These are phyloP conservation scores for Triplophysa tibetana DNA, from an alignment of 2,113 vertebrate species.

Conservation along the genomic window DNA sequence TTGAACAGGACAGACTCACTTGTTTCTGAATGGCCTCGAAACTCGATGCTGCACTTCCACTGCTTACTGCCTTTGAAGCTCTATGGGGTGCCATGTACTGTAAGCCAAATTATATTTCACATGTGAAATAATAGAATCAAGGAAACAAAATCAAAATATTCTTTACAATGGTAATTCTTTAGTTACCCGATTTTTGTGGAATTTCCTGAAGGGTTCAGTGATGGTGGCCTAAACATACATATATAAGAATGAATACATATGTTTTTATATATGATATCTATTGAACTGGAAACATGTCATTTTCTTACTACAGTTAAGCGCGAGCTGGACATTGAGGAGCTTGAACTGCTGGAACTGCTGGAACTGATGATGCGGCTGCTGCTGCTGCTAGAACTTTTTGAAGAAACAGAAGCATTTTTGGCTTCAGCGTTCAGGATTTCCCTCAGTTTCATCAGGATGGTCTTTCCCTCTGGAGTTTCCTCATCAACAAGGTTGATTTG, in stretches of 20 bases:
- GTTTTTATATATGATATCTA: background rate
- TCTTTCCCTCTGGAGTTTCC: conserved; percentile 51
- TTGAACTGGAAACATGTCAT: background rate
- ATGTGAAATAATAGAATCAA: too few species aligned
- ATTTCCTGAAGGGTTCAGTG: conserved; percentile 1
- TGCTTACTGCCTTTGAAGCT: conserved; percentile 20
- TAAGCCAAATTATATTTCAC: background rate
- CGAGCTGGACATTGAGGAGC: conserved; percentile 48
- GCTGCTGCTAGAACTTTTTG: conserved; percentile 43
- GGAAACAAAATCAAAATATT: background rate
- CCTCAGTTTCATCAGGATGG: conserved; percentile 71
- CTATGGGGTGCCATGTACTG: conserved; percentile 1
- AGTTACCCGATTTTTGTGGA: conserved; percentile 43
- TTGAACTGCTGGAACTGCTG: conserved; percentile 44
- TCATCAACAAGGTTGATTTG: conserved; percentile 60
- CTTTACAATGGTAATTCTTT: too few species aligned
- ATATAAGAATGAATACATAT: background rate
- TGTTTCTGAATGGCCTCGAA: conserved; percentile 47
- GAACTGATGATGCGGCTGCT: conserved; percentile 36
- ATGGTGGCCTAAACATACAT: background rate
- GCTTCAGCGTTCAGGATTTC: conserved; percentile 67
- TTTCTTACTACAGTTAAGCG: conserved; percentile 49
- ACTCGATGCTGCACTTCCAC: conserved; percentile 47
- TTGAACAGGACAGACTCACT: conserved; percentile 30
- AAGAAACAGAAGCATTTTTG: conserved; percentile 39